Percentiles rank a stretch among this genome's conserved stretches.
Conservation (phyloP, 2,797 vertebrate genomes). For the Gobio occitaniae region DNA sequence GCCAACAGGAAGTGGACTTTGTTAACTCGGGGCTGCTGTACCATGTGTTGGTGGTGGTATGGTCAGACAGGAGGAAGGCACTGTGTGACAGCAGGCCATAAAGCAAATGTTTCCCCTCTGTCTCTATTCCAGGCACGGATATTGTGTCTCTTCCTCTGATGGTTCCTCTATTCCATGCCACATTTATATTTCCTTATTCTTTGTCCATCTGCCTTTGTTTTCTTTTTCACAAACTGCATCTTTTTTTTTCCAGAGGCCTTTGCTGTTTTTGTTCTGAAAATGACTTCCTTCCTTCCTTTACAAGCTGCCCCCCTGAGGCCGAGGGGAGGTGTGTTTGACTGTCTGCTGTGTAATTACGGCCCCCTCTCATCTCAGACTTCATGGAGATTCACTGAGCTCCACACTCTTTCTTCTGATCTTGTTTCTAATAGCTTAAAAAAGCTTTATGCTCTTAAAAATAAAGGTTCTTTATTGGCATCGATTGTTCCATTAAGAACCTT, state of each 20-base stretch:
- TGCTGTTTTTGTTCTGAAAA: conserved; percentile 67
- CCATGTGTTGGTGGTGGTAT: conserved; percentile 17
- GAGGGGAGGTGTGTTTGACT: conserved; percentile 58
- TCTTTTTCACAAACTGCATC: conserved; percentile 33
- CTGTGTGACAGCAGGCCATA: conserved; percentile 40
- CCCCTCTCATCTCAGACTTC: conserved; percentile 46
- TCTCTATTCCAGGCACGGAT: conserved; percentile 57
- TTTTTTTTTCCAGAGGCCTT: conserved; percentile 46
- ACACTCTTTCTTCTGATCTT: conserved; percentile 4
- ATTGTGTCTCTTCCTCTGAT: conserved; percentile 54
- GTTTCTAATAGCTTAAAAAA: neutral
- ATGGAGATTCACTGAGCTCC: conserved; percentile 42
- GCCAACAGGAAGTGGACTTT: conserved; percentile 27
- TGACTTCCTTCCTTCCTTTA: conserved; percentile 69
- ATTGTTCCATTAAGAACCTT: neutral
- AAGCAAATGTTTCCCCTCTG: conserved; percentile 25
- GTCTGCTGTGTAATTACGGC: conserved; percentile 61
- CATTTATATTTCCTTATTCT: conserved; percentile 63
- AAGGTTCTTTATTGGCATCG: neutral
- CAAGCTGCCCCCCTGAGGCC: conserved; percentile 62
- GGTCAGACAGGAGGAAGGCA: conserved; percentile 17
- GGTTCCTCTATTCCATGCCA: conserved; percentile 49
- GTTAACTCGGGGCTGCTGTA: neutral
- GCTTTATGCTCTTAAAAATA: neutral
- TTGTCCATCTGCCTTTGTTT: conserved; percentile 59